These are phyloP conservation scores for Lates japonicus DNA, from an alignment of 2,797 vertebrate species.

Conservation along the genomic window DNA sequence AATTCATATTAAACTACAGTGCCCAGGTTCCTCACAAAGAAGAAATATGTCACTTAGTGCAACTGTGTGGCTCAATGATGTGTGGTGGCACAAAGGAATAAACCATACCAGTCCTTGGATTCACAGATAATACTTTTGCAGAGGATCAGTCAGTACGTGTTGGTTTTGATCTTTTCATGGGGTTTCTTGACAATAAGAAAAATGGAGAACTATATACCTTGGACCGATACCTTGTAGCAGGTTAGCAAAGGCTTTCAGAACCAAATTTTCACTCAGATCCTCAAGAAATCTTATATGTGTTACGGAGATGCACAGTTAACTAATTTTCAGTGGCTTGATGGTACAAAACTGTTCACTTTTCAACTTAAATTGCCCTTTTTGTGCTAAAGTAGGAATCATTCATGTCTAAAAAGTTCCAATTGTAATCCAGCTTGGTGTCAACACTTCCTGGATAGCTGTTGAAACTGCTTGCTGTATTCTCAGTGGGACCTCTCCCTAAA, in stretches of 20 bases:
- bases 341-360: neutral
- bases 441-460: conserved; percentile 9
- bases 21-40: neutral
- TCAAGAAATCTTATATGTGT: neutral
- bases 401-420: conserved; percentile 14
- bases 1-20: neutral
- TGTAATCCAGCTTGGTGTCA: conserved; percentile 13
- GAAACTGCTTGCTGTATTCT: conserved; percentile 26
- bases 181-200: too few species aligned
- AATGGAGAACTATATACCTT: too few species aligned
- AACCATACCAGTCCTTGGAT: neutral
- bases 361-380: neutral
- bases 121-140: neutral
- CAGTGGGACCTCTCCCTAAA: conserved; percentile 44
- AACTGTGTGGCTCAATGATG: neutral
- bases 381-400: neutral
- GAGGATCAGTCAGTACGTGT: neutral
- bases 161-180: too few species aligned
- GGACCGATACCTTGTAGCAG: too few species aligned
- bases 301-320: neutral
- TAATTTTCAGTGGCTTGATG: neutral
- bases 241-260: neutral
- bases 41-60: neutral
- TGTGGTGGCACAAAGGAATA: neutral
- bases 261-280: neutral